These are phyloP conservation scores for Echeneis naucrates DNA, from an alignment of 2,797 vertebrate species.

Conservation along the genomic window DNA sequence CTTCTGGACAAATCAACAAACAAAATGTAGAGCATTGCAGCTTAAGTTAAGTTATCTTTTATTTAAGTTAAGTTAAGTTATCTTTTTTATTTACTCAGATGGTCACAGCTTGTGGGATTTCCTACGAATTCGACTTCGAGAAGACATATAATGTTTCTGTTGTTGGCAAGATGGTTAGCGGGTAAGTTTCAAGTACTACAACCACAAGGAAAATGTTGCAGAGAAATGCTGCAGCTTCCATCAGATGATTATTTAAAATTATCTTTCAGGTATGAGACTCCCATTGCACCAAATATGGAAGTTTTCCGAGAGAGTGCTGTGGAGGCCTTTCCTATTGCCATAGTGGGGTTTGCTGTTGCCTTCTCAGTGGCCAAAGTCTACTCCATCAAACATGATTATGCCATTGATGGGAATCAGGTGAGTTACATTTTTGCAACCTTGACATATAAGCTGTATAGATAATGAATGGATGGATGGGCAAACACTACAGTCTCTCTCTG, in stretches of 20 bases:
- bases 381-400: conserved; percentile 91
- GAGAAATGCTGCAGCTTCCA: background rate
- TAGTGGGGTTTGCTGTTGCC: conserved; percentile 92
- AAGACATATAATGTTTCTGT: conserved; percentile 81
- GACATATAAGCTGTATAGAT: too few relatives aligned
- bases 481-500: too few relatives aligned
- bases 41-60: too few relatives aligned
- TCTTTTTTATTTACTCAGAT: conserved; percentile 82
- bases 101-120: conserved; percentile 89
- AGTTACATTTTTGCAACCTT: too few relatives aligned
- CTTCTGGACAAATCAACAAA: too few relatives aligned
- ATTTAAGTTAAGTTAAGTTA: too few relatives aligned
- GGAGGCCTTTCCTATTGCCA: conserved; percentile 88
- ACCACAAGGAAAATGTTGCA: background rate
- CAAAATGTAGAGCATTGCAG: too few relatives aligned
- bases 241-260: conserved; percentile 2
- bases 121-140: conserved; percentile 86
- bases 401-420: conserved; percentile 93
- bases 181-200: conserved; percentile 82
- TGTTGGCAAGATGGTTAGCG: conserved; percentile 85
- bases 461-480: too few relatives aligned
- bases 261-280: conserved; percentile 86
- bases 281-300: conserved; percentile 78
- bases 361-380: conserved; percentile 95
- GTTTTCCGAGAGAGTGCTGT: conserved; percentile 81